Conservation (phyloP, 2,797 vertebrate genomes). For the Darevskia mixta region DNA sequence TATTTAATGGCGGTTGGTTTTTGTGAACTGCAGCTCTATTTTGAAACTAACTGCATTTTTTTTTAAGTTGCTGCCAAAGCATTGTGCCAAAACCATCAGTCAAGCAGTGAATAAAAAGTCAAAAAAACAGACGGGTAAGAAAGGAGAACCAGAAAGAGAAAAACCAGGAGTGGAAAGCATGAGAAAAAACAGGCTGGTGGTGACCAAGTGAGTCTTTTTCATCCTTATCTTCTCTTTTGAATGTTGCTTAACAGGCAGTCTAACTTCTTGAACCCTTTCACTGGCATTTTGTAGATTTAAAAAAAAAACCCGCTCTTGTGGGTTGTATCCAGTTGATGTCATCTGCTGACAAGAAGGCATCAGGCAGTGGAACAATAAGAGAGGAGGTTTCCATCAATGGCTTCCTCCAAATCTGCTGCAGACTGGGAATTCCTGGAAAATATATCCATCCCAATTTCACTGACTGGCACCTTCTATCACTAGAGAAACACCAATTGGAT, state of each 20-base stretch:
- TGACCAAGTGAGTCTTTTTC: slow-evolving; percentile 83
- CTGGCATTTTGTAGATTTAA: background rate
- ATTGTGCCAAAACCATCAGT: slow-evolving; percentile 99
- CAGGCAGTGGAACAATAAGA: background rate
- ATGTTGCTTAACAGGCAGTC: background rate
- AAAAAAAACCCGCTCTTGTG: background rate
- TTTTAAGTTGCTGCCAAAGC: slow-evolving; percentile 94
- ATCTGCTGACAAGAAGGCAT: background rate
- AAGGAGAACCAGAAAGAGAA: slow-evolving; percentile 97
- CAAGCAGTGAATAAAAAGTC: slow-evolving; percentile 99
- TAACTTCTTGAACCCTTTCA: background rate
- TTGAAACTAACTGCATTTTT: slow-evolving; percentile 41
- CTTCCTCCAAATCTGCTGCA: background rate
- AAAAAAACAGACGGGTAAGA: slow-evolving; percentile 95
- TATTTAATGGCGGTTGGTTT: background rate
- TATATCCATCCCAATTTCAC: background rate
- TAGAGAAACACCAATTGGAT: background rate
- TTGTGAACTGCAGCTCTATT: slow-evolving; percentile 32
- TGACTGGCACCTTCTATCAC: background rate
- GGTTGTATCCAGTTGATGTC: background rate
- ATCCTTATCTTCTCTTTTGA: background rate
- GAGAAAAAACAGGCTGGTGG: slow-evolving; percentile 94
- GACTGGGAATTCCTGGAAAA: too few species aligned
- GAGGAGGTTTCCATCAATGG: background rate
- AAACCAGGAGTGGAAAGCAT: slow-evolving; percentile 99